Conservation (phyloP, 2,113 vertebrate species). For the Galemys pyrenaicus region DNA sequence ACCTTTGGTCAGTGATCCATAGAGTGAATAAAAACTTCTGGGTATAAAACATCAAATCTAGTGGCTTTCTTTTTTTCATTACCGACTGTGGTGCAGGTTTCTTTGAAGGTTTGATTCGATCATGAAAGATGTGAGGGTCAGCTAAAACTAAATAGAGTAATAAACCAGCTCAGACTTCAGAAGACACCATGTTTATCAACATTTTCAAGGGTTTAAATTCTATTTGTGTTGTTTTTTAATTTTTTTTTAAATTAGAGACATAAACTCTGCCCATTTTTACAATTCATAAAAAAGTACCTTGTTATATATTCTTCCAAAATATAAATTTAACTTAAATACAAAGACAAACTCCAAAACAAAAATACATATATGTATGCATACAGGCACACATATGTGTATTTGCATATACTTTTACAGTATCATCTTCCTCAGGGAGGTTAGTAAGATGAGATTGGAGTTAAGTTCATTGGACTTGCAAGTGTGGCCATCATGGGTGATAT, state of each 20-base stretch:
- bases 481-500: neutral
- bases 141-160: constrained; percentile 27
- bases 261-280: neutral
- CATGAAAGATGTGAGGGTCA: neutral
- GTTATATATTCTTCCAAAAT: neutral
- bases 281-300: neutral
- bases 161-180: neutral
- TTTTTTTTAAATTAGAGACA: neutral
- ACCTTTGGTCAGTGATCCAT: constrained; percentile 56
- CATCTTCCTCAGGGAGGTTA: neutral
- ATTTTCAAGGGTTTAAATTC: neutral
- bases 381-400: neutral
- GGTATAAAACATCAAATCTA: constrained; percentile 38
- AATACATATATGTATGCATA: neutral
- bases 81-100: neutral
- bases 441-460: neutral
- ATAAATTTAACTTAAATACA: neutral
- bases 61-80: neutral
- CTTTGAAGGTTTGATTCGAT: constrained; percentile 51
- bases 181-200: neutral
- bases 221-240: neutral
- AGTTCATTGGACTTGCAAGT: neutral
- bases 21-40: constrained; percentile 45
- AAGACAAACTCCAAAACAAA: neutral
- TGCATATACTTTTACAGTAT: neutral